Evolutionary conservation across 2,113 vertebrate species (phyloP).

Genomic region (Pogonocichla stellata): DNA sequence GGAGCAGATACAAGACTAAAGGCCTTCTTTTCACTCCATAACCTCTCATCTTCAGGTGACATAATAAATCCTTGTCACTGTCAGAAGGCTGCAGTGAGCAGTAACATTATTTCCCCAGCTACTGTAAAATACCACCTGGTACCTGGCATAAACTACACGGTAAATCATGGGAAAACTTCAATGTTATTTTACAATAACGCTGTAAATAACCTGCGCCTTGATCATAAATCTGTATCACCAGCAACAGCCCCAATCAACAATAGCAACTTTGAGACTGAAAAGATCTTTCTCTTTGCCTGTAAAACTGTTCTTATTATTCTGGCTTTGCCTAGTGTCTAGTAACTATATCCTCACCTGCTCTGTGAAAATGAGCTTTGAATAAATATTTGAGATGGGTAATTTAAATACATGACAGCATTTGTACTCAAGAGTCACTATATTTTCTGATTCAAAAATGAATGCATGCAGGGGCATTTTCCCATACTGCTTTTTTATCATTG

Average conservation of each 20-base stretch:
- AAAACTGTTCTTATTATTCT: slow-evolving; percentile 1
- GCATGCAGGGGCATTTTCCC: background rate
- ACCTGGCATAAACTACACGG: slow-evolving; percentile 61
- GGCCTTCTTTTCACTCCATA: background rate
- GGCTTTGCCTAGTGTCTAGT: background rate
- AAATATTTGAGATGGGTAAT: background rate
- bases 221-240: slow-evolving; percentile 46
- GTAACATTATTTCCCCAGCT: slow-evolving; percentile 27
- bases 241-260: background rate
- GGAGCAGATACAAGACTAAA: background rate
- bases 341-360: background rate
- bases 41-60: slow-evolving; percentile 20
- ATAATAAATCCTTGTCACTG: slow-evolving; percentile 55
- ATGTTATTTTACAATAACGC: slow-evolving; percentile 43
- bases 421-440: background rate
- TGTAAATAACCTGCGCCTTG: slow-evolving; percentile 62
- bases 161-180: slow-evolving; percentile 61
- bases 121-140: slow-evolving; percentile 48
- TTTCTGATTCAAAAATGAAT: slow-evolving; percentile 24
- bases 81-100: background rate
- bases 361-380: slow-evolving; percentile 38
- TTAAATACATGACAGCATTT: slow-evolving; percentile 21
- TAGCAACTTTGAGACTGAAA: background rate
- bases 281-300: background rate
- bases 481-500: slow-evolving; percentile 1